A percentile compares a stretch with the other conserved stretches of the same genome.
phyloP scores from a whole-genome alignment of 2,113 vertebrate genomes.

The Muscicapa adusta region DNA sequence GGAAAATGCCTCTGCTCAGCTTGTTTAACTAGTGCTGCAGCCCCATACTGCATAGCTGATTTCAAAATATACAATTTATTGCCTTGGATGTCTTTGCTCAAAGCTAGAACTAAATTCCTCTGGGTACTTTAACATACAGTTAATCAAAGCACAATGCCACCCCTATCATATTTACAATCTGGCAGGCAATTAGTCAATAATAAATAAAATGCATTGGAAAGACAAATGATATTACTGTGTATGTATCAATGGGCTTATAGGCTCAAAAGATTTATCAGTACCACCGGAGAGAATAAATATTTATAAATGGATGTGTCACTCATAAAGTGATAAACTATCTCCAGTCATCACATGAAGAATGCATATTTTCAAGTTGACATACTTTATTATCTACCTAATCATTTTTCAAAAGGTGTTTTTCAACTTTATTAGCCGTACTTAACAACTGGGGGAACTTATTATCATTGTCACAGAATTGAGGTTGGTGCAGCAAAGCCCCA shows the following conservation, averaged over 20 bases:
- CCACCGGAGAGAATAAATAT: slow-evolving; percentile 68
- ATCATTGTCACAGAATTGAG: neutral
- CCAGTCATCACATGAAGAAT: slow-evolving; percentile 61
- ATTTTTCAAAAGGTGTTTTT: slow-evolving; percentile 64
- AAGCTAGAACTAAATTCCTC: slow-evolving; percentile 48
- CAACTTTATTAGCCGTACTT: slow-evolving; percentile 60
- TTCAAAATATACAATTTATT: slow-evolving; percentile 76
- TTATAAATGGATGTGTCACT: slow-evolving; percentile 65
- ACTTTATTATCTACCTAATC: slow-evolving; percentile 65
- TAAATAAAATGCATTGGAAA: slow-evolving; percentile 67
- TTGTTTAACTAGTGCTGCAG: slow-evolving; percentile 73
- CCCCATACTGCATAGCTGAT: slow-evolving; percentile 58
- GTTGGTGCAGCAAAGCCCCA: neutral
- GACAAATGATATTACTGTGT: slow-evolving; percentile 50
- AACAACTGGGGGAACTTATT: slow-evolving; percentile 39
- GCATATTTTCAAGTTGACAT: slow-evolving; percentile 58
- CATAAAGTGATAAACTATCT: slow-evolving; percentile 62
- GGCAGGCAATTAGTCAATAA: slow-evolving; percentile 77
- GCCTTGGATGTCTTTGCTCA: slow-evolving; percentile 70
- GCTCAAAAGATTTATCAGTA: slow-evolving; percentile 71
- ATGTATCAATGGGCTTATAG: slow-evolving; percentile 64
- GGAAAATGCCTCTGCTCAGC: slow-evolving; percentile 72
- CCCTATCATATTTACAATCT: slow-evolving; percentile 71
- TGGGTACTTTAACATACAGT: slow-evolving; percentile 67
- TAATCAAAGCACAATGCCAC: slow-evolving; percentile 72